Percentiles rank a stretch among this genome's conserved stretches.
Evolutionary conservation across 2,797 vertebrate genomes (phyloP).

Genomic region (Myotis vivesi): DNA sequence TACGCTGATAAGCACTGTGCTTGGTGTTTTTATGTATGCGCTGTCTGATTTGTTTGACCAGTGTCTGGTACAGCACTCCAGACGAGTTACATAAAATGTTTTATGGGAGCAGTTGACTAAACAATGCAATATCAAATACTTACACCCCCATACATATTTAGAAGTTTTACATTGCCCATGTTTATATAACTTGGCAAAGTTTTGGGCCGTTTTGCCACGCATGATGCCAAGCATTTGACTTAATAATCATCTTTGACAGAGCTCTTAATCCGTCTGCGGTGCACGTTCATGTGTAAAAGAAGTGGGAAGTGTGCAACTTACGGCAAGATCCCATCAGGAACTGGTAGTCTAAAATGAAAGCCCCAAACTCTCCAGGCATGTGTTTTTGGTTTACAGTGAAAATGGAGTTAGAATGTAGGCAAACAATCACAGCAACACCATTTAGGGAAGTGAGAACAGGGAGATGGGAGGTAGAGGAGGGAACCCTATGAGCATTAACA

Average conservation of each 20-base stretch:
- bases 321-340: not conserved
- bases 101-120: not conserved
- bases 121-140: not conserved
- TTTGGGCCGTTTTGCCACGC: not conserved
- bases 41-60: not conserved
- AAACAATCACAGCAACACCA: not conserved
- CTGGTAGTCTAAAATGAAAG: not conserved
- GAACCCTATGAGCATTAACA: rapidly evolving
- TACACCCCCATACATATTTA: not conserved
- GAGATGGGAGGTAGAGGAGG: not conserved
- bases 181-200: not conserved
- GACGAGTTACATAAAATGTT: not conserved
- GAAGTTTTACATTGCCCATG: not conserved
- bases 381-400: not conserved
- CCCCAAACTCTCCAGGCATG: not conserved
- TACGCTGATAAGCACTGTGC: not conserved
- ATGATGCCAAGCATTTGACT: not conserved
- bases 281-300: not conserved
- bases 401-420: not conserved
- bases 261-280: not conserved
- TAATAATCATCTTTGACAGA: not conserved
- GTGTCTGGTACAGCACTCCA: not conserved
- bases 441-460: not conserved
- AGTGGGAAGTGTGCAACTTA: not conserved
- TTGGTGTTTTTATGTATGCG: not conserved